Conservation (phyloP, 1,140 invertebrate species). For the Zaprionus lachaisei region DNA sequence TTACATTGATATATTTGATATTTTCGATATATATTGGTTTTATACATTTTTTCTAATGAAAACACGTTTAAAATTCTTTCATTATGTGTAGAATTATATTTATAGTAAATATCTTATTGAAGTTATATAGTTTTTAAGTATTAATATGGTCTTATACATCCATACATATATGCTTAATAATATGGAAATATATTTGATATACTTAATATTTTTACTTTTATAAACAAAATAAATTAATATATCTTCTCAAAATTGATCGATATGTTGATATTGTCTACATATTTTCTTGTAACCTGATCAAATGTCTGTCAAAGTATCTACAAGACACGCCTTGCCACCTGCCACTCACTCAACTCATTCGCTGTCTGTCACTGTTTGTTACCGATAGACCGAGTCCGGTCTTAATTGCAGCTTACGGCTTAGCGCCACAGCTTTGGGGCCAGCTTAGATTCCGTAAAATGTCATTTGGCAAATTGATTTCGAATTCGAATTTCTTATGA, state of each 20-base stretch:
- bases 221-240: no score
- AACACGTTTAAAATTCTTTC: no score
- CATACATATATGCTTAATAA: not conserved
- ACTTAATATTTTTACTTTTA: not conserved
- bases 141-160: no score
- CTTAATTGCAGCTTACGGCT: conserved; percentile 47
- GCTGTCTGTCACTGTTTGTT: not conserved
- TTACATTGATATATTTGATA: no score
- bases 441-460: conserved; percentile 4
- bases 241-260: no score
- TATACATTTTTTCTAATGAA: no score
- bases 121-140: no score
- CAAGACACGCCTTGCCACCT: conserved; percentile 7
- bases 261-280: no score
- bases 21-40: no score
- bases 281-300: no score
- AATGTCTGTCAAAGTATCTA: conserved; percentile 14
- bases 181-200: not conserved
- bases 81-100: no score
- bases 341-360: not conserved
- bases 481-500: conserved; percentile 54
- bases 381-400: conserved; percentile 7
- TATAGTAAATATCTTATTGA: no score
- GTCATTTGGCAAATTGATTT: conserved; percentile 65
- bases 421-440: conserved; percentile 6